Evolutionary conservation across 2,113 vertebrate genomes (phyloP).

Genomic region (Takifugu bimaculatus): DNA sequence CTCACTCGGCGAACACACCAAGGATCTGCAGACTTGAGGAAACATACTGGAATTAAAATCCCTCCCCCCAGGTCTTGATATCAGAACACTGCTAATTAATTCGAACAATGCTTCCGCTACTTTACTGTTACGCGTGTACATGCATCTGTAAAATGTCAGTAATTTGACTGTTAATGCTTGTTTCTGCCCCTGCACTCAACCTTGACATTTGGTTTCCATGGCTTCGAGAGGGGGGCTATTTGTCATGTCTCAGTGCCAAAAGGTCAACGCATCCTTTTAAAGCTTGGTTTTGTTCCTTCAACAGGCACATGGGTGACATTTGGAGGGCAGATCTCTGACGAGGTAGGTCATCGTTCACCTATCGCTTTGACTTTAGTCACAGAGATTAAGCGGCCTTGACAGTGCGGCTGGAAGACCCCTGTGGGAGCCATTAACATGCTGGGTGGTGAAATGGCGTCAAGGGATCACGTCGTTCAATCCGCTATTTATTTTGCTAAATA

Average conservation of each 20-base stretch:
- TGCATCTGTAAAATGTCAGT: no score
- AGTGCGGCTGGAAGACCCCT: conserved; percentile 3
- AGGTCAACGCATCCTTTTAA: not conserved
- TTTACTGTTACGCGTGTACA: no score
- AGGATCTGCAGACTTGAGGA: no score
- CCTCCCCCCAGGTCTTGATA: no score
- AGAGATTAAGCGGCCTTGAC: not conserved
- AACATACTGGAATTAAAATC: no score
- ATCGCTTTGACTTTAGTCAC: conserved; percentile 4
- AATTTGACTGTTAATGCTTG: not conserved
- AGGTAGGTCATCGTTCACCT: conserved; percentile 78
- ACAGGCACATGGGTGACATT: conserved; percentile 98
- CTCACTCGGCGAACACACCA: no score
- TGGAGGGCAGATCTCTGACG: conserved; percentile 95
- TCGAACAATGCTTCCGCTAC: no score
- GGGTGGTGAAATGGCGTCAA: conserved; percentile 22
- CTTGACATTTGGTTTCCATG: conserved; percentile 42
- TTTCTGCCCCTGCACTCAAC: conserved; percentile 16
- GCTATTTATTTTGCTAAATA: conserved; percentile 17
- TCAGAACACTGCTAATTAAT: no score
- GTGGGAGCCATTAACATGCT: conserved; percentile 11
- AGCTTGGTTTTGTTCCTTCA: conserved; percentile 38
- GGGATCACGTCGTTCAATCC: conserved; percentile 1
- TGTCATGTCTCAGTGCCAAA: conserved; percentile 8
- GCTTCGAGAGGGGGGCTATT: conserved; percentile 4